Evolutionary conservation across 1,140 invertebrate genomes (phyloP), one percentile per base, ranked within the genome.

Genomic region (Diabrotica virgifera): DNA sequence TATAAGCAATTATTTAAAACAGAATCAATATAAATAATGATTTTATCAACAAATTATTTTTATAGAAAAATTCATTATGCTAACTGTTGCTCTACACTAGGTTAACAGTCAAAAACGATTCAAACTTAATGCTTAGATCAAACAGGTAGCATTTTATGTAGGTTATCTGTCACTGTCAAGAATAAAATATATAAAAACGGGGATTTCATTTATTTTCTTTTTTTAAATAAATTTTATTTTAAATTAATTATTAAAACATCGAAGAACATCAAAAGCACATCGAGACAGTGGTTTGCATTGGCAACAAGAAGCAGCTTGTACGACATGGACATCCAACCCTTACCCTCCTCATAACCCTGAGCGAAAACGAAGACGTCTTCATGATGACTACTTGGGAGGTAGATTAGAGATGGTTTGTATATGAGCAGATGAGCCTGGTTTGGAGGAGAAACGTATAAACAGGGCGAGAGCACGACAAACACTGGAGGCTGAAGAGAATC

Each of bases 341-440:
- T 77, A 89, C 88, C 87, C 88, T 85, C 80, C 88, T 82, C 88
- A 89, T 90, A 66, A 90, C 88, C 67, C 88, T 86, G 13, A 89
- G 83, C 11, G 88, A 90, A 74, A 89, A 90, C 69, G 88, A 89
- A 24, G 88, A 89, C n/a, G 88, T 89, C 85, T 89, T 90, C 88
- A 89, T 89, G 73, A 74, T 79, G 64, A 35, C 40, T 46, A 46
- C 40, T 46, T 10, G 5, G 40, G 0, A 46, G 13, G 60, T 37
- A 24, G 24, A 24, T 24, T 24, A 24, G 12, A 59, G 76, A 72
- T 76, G 36, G 63, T 51, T 53, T 57, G 35, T 12, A 60, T 36
- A 36, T 35, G 38, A 62, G 11, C 36, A 62, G 36, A 62, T 36
- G 52, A 54, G 12, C 35, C 52, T 54, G 52, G 60, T n/a, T 52